phyloP scores from a whole-genome alignment of 2,888 invertebrate genomes.

The Pedicia rivosa region DNA sequence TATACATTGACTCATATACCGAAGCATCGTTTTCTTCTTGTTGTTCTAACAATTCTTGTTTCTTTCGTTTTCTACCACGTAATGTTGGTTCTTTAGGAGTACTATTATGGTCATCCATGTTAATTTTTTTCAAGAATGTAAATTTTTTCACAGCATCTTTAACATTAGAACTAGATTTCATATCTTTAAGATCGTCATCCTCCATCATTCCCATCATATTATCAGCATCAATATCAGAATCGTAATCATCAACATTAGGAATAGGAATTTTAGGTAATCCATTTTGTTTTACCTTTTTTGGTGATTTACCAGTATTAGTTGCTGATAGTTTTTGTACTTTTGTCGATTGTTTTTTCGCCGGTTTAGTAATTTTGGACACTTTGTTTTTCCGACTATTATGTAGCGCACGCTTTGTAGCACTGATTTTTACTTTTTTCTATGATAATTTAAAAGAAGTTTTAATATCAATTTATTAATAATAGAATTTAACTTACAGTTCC shows the following conservation, averaged over 20 bases:
- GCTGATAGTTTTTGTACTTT: neutral
- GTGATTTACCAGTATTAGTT: neutral
- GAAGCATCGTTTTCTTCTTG: constrained; percentile 15
- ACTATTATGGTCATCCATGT: no score
- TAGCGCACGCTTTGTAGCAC: constrained; percentile 26
- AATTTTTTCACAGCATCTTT: constrained; percentile 19
- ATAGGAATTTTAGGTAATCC: neutral
- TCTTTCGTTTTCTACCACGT: constrained; percentile 1
- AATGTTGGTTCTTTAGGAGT: neutral
- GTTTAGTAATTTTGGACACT: constrained; percentile 11
- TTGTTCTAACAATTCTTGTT: neutral
- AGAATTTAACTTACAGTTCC: constrained; percentile 6
- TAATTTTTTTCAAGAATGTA: no score
- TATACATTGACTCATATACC: constrained; percentile 45
- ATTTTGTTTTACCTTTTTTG: neutral
- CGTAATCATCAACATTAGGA: neutral
- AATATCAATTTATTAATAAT: neutral
- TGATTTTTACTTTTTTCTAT: constrained; percentile 31
- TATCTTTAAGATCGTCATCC: constrained; percentile 1
- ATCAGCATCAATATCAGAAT: constrained; percentile 9
- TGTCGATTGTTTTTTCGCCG: constrained; percentile 15
- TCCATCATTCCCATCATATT: constrained; percentile 9
- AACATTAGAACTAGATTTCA: constrained; percentile 17
- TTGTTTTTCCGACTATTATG: constrained; percentile 26
- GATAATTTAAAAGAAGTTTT: constrained; percentile 1